These are phyloP conservation scores for Andrena trimmerana DNA, from an alignment of 2,888 invertebrate species.

Conservation along the genomic window DNA sequence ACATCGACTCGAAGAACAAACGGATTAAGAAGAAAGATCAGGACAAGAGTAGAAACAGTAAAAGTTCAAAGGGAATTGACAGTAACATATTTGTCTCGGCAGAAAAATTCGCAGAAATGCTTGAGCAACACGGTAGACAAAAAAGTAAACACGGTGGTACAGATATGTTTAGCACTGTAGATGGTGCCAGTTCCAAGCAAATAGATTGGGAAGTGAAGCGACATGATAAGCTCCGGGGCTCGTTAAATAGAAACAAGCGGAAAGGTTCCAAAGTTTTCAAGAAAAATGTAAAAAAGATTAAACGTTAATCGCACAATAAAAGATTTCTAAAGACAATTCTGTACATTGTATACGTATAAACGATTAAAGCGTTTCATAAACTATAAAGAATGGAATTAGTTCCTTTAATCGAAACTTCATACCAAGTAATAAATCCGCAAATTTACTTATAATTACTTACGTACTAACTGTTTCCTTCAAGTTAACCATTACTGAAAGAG, in stretches of 20 bases:
- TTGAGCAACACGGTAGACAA: conserved; percentile 93
- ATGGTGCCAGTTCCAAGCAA: conserved; percentile 92
- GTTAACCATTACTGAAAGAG: background rate
- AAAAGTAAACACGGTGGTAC: conserved; percentile 88
- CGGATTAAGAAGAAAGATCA: conserved; percentile 70
- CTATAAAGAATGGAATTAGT: conserved; percentile 22
- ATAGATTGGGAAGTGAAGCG: conserved; percentile 93
- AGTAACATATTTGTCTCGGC: conserved; percentile 91
- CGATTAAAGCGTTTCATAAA: background rate
- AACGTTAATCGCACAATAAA: conserved; percentile 61
- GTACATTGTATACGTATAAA: background rate
- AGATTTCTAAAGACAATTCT: conserved; percentile 6
- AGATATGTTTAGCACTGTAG: conserved; percentile 90
- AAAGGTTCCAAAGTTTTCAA: conserved; percentile 34
- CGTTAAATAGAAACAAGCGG: conserved; percentile 54
- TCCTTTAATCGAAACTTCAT: conserved; percentile 34
- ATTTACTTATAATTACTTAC: conserved; percentile 15
- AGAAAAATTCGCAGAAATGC: conserved; percentile 94
- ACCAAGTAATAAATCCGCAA: conserved; percentile 29
- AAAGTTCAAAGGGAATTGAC: conserved; percentile 56
- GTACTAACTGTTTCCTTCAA: conserved; percentile 22
- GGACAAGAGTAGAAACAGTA: conserved; percentile 41
- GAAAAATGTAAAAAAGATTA: conserved; percentile 74
- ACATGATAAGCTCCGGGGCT: conserved; percentile 75
- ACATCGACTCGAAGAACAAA: conserved; percentile 64